These are phyloP conservation scores for Thalassoma bifasciatum DNA, from an alignment of 2,113 vertebrate species.

Conservation along the genomic window DNA sequence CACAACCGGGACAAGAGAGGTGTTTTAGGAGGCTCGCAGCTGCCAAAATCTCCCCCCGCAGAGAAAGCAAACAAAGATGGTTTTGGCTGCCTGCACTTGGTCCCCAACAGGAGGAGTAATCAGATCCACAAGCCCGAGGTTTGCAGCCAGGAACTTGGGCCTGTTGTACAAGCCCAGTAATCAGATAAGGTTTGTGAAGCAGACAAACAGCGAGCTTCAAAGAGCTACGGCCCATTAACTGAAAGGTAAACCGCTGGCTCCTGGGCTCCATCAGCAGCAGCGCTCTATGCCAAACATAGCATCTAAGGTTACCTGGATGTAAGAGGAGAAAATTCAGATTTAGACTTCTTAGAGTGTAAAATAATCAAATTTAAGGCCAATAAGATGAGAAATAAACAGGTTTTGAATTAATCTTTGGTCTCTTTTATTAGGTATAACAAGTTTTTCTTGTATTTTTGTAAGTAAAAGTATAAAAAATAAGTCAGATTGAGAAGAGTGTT, in stretches of 20 bases:
- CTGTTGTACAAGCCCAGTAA: slow-evolving; percentile 69
- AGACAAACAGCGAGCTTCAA: slow-evolving; percentile 75
- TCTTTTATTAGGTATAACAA: not conserved
- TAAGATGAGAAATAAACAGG: too few relatives aligned
- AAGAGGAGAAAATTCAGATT: slow-evolving; percentile 32
- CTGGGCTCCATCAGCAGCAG: slow-evolving; percentile 34
- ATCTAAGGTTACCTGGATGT: slow-evolving; percentile 42
- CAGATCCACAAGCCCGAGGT: slow-evolving; percentile 69
- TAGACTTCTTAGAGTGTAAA: slow-evolving; percentile 12
- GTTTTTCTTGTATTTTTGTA: not conserved
- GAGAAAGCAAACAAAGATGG: slow-evolving; percentile 72
- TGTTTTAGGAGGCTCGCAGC: slow-evolving; percentile 59
- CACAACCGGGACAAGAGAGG: slow-evolving; percentile 60
- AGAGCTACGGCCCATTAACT: slow-evolving; percentile 73
- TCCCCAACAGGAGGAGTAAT: slow-evolving; percentile 71
- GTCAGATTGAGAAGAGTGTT: too few relatives aligned
- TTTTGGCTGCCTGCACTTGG: slow-evolving; percentile 65
- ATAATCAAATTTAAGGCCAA: not conserved
- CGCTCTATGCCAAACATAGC: slow-evolving; percentile 33
- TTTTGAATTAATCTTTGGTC: too few relatives aligned
- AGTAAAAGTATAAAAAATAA: not conserved
- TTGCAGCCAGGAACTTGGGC: slow-evolving; percentile 61
- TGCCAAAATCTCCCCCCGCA: slow-evolving; percentile 66
- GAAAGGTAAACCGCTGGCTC: slow-evolving; percentile 72
- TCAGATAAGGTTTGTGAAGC: slow-evolving; percentile 80